Evolutionary conservation across 2,113 vertebrate genomes (phyloP).

Genomic region (Chroicocephalus ridibundus): DNA sequence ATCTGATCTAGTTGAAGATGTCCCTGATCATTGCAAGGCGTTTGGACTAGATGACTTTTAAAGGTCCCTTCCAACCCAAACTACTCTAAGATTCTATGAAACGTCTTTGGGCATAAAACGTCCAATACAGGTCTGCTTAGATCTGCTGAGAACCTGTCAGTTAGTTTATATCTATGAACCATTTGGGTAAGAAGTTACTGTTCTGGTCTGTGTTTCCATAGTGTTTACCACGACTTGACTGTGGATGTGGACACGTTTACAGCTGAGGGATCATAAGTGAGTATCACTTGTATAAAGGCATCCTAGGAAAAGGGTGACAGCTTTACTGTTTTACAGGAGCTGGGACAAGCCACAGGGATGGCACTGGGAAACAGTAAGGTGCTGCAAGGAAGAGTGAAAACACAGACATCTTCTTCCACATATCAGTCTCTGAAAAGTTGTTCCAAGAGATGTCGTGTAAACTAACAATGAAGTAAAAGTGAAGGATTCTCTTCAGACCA

Average conservation of each 20-base stretch:
- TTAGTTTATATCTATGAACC: no score
- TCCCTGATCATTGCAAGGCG: not conserved
- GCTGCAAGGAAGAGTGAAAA: not conserved
- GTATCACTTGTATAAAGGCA: no score
- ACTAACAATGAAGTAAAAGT: not conserved
- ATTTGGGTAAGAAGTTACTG: not conserved
- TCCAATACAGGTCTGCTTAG: not conserved
- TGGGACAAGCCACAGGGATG: not conserved
- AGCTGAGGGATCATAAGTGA: not conserved
- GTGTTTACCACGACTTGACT: not conserved
- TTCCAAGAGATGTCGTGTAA: not conserved
- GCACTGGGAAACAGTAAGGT: not conserved
- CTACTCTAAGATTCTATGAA: not conserved
- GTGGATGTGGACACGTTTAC: not conserved
- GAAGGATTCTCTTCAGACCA: not conserved
- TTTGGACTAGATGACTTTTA: not conserved
- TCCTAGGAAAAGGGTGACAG: not conserved
- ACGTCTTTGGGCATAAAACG: not conserved
- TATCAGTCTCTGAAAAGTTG: not conserved
- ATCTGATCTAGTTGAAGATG: not conserved
- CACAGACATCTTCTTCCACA: not conserved
- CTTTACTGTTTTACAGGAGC: no score
- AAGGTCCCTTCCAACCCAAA: not conserved
- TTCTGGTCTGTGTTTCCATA: not conserved
- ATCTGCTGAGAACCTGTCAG: not conserved